Conservation (phyloP, 2,888 invertebrate genomes). For the Pristionchus arcanus region DNA sequence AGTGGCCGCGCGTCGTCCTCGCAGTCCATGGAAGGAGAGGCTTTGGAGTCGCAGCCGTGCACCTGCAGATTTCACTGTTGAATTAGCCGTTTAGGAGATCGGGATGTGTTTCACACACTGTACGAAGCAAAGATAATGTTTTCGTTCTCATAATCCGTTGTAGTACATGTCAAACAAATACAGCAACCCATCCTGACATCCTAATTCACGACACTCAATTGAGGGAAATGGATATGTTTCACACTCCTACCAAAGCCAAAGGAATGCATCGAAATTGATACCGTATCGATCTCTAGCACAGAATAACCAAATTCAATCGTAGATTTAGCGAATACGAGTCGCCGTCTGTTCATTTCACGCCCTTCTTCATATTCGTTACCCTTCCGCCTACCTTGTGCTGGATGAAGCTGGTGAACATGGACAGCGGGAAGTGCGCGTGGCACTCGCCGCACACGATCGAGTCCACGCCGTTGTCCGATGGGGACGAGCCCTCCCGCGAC, state of each 20-base stretch:
- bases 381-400: constrained; percentile 75
- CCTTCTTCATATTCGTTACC: not conserved
- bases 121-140: no score
- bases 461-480: constrained; percentile 59
- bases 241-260: not conserved
- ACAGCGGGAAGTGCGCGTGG: constrained; percentile 70
- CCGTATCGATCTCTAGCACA: no score
- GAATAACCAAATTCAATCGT: no score
- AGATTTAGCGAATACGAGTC: no score
- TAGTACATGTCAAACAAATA: no score
- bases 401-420: constrained; percentile 73
- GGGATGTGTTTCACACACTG: no score
- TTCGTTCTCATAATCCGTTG: no score
- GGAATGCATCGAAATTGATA: no score
- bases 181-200: no score
- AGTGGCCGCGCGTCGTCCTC: constrained; percentile 2
- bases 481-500: constrained; percentile 66
- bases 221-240: not conserved
- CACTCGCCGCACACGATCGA: constrained; percentile 77
- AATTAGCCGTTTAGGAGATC: not conserved
- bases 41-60: constrained; percentile 50
- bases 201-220: not conserved
- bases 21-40: constrained; percentile 14
- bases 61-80: not conserved
- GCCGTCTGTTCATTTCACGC: no score